phyloP scores from a whole-genome alignment of 2,113 vertebrate genomes.

The Lates calcarifer region DNA sequence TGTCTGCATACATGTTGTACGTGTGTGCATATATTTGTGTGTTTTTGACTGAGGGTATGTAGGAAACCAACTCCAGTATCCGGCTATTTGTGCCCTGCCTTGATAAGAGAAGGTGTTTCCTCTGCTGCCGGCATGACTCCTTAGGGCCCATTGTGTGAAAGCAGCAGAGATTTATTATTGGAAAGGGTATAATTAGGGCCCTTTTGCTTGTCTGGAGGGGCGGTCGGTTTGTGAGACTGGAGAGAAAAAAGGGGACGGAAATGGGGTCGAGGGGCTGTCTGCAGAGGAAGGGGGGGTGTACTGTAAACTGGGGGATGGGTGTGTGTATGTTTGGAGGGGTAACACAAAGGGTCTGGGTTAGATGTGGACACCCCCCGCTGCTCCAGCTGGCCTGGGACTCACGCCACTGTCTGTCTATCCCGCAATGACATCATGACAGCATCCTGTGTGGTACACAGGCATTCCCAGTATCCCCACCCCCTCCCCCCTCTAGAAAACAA shows the following conservation, averaged over 20 bases:
- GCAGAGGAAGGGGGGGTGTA: constrained; percentile 27
- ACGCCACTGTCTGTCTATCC: constrained; percentile 42
- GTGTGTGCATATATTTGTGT: constrained; percentile 22
- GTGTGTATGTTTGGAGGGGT: constrained; percentile 27
- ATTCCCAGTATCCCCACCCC: constrained; percentile 37
- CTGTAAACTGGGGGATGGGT: constrained; percentile 56
- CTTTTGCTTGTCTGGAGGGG: constrained; percentile 54
- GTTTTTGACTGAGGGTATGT: constrained; percentile 24
- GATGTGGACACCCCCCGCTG: constrained; percentile 46
- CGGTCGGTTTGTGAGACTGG: background rate
- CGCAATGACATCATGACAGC: constrained; percentile 65
- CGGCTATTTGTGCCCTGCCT: constrained; percentile 69
- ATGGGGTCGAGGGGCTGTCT: constrained; percentile 40
- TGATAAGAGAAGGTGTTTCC: constrained; percentile 86
- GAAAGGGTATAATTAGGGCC: constrained; percentile 78
- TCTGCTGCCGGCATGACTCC: constrained; percentile 55
- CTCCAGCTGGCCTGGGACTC: constrained; percentile 67
- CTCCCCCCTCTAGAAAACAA: constrained; percentile 14
- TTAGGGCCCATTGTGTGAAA: constrained; percentile 77
- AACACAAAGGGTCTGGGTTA: constrained; percentile 73
- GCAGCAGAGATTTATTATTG: constrained; percentile 75
- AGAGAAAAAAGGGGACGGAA: constrained; percentile 36
- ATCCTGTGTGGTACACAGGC: constrained; percentile 62
- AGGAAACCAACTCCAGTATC: constrained; percentile 70
- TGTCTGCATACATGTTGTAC: background rate